Evolutionary conservation across 2,113 vertebrate genomes (phyloP).

Genomic region (Bagarius yarrelli): DNA sequence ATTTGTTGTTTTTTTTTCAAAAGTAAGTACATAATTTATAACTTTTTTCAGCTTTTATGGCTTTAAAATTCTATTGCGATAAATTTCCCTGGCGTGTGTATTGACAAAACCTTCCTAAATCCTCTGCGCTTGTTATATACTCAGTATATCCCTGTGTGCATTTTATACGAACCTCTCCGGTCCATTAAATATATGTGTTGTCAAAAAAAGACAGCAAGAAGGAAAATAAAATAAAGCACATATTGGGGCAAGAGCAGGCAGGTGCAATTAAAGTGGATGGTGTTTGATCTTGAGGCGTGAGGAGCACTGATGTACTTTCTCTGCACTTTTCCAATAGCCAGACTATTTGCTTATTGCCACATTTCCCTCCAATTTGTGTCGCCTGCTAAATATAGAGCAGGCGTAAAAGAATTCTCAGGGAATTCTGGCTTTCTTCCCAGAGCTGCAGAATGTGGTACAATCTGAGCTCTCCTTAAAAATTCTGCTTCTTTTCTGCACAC

Average conservation of each 20-base stretch:
- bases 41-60: conserved; percentile 48
- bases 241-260: conserved; percentile 43
- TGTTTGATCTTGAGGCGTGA: background rate
- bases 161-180: background rate
- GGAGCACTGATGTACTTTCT: conserved; percentile 1
- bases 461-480: conserved; percentile 9
- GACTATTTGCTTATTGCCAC: conserved; percentile 33
- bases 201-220: conserved; percentile 14
- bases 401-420: conserved; percentile 10
- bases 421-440: conserved; percentile 35
- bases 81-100: conserved; percentile 36
- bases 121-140: conserved; percentile 32
- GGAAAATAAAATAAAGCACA: conserved; percentile 37
- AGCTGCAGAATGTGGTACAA: conserved; percentile 21
- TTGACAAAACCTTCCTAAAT: conserved; percentile 43
- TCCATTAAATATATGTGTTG: background rate
- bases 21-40: background rate
- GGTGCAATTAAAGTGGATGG: conserved; percentile 10
- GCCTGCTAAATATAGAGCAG: conserved; percentile 42
- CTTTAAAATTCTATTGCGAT: conserved; percentile 48
- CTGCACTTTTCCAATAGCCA: conserved; percentile 19
- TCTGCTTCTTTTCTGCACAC: background rate
- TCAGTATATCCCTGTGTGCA: conserved; percentile 18
- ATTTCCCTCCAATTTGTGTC: conserved; percentile 4
- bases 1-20: background rate